A percentile compares a stretch with the other conserved stretches of the same genome.
phyloP scores from a whole-genome alignment of 2,113 vertebrate genomes.

The Crotalus viridis region DNA sequence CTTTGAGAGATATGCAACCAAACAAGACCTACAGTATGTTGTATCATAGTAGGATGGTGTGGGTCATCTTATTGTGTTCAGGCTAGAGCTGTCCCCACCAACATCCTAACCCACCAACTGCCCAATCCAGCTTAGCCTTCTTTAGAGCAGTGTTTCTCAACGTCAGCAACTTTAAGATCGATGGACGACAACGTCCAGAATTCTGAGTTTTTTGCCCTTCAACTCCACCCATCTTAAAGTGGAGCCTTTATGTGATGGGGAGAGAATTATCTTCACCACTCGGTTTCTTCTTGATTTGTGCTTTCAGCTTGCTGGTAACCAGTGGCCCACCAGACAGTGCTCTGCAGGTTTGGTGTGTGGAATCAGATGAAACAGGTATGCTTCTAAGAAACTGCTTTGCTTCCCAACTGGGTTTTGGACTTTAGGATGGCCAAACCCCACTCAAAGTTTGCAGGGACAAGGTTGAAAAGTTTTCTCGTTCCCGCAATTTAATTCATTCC shows the following conservation, averaged over 20 bases:
- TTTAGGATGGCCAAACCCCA: neutral
- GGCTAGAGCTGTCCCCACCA: neutral
- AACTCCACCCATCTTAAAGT: neutral
- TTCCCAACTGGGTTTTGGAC: neutral
- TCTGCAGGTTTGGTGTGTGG: constrained; percentile 76
- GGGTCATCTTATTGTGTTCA: neutral
- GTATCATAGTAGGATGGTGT: neutral
- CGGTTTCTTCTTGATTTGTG: neutral
- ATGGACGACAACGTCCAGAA: neutral
- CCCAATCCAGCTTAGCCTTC: neutral
- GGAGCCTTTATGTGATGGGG: neutral
- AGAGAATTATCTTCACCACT: neutral
- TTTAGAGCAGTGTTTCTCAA: neutral
- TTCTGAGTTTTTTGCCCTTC: neutral
- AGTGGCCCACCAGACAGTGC: constrained; percentile 57
- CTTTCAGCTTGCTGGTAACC: constrained; percentile 69
- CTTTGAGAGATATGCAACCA: neutral
- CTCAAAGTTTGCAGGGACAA: neutral
- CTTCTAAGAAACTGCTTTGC: accelerated
- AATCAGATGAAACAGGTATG: constrained; percentile 72
- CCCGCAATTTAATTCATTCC: neutral
- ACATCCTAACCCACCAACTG: neutral
- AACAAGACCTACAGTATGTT: neutral
- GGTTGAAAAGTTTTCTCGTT: neutral
- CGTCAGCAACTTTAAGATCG: neutral